Conservation (phyloP, 2,888 invertebrate species). For the Azorinus chamasolen region DNA sequence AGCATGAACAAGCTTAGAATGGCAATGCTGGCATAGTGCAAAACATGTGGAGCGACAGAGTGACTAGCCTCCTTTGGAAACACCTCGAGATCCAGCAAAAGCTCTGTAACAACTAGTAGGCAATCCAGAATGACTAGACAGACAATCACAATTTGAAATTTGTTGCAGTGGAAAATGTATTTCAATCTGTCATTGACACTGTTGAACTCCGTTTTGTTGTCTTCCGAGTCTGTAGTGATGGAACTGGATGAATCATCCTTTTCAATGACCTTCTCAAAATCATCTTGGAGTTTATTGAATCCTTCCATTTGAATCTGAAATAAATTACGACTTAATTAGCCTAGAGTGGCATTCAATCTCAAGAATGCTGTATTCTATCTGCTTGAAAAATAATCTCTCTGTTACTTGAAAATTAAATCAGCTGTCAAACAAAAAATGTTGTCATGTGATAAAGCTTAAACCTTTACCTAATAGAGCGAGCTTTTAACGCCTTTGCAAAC, state of each 20-base stretch:
- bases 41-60: conserved; percentile 77
- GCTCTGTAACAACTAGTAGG: conserved; percentile 85
- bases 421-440: too few species aligned
- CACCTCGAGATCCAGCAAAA: conserved; percentile 85
- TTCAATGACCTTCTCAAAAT: conserved; percentile 84
- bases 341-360: too few species aligned
- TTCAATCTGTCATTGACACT: conserved; percentile 74
- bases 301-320: conserved; percentile 84
- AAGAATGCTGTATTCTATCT: too few species aligned
- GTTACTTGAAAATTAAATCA: too few species aligned
- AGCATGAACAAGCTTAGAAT: conserved; percentile 85
- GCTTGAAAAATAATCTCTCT: too few species aligned
- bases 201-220: conserved; percentile 71
- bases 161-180: conserved; percentile 79
- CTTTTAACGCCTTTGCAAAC: too few species aligned
- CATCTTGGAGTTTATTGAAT: conserved; percentile 84
- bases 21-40: conserved; percentile 85
- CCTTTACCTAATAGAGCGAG: too few species aligned
- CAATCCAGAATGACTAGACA: conserved; percentile 86
- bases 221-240: conserved; percentile 83
- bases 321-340: too few species aligned
- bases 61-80: conserved; percentile 70
- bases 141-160: conserved; percentile 85
- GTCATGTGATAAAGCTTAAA: too few species aligned
- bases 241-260: conserved; percentile 84